These are phyloP conservation scores for Hemicordylus capensis DNA, from an alignment of 2,113 vertebrate species.

Conservation along the genomic window DNA sequence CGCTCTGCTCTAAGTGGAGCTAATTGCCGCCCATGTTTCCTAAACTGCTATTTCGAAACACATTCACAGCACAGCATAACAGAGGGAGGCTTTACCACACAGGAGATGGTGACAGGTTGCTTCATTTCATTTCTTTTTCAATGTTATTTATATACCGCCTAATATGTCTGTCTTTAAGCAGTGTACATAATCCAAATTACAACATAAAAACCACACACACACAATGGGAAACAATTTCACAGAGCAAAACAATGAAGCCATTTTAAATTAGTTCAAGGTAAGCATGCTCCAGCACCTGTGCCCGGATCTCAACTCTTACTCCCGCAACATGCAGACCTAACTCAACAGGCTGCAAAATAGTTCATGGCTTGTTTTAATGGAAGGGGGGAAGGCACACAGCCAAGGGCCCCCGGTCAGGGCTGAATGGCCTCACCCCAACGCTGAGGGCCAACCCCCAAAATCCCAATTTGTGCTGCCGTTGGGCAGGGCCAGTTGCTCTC, in stretches of 20 bases:
- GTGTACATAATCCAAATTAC: no score
- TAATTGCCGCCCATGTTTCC: neutral
- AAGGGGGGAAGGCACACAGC: constrained; percentile 22
- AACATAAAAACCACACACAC: no score
- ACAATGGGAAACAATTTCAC: no score
- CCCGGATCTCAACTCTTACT: constrained; percentile 35
- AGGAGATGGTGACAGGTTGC: constrained; percentile 12
- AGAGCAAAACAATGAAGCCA: no score
- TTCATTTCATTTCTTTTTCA: no score
- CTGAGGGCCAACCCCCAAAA: neutral
- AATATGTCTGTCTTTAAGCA: no score
- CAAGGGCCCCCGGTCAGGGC: no score
- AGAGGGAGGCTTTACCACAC: constrained; percentile 34
- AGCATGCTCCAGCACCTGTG: constrained; percentile 34
- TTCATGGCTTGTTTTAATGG: constrained; percentile 23
- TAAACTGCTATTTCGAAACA: constrained; percentile 16
- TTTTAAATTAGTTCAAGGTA: no score
- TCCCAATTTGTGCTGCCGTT: neutral
- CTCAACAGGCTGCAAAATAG: constrained; percentile 22
- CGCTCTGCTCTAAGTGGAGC: neutral
- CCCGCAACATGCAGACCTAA: constrained; percentile 14
- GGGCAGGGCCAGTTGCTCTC: no score
- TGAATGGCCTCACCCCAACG: constrained; percentile 7
- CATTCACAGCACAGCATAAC: constrained; percentile 29
- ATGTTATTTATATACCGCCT: no score